Base-by-base conservation (phyloP, 37 sponge, comb jelly and placozoan genomes). In the Amphimedon queenslandica region DNA sequence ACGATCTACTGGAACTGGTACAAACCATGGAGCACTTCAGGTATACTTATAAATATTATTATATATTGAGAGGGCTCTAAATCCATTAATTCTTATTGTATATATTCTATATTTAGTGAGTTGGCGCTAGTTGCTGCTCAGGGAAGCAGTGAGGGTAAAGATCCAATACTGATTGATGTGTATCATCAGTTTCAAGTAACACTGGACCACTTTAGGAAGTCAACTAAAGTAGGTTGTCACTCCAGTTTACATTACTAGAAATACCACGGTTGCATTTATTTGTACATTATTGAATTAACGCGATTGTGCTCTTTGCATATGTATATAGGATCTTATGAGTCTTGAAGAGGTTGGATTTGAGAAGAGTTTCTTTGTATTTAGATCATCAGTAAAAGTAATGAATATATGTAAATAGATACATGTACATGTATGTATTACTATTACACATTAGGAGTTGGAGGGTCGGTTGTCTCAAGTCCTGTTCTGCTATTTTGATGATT, bases 1-100 rank as follows among this genome's bases (percentile, higher is more conserved):
- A 95, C 74, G 96, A 95, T 56, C 71, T 92, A 34, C 74, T 88
- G 64, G 96, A 95, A 33, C 78, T 95, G 0, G 87, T 91, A 29
- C 86, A 89, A 51, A 95, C 96, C 1, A 68, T 81, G 25, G 81
- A 71, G 5, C 92, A 95, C 69, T 95, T 95, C 82, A 75, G 75
- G 89, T 87, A 40, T 13, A 66, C 76, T 13, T 28, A 70, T 0
- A 8, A 25, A 13, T 18, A 18, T 8, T 47, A 47, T 47, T 47
- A 47, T 18, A n/a, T n/a, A n/a, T n/a, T n/a, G n/a, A n/a, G n/a
- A n/a, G n/a, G n/a, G n/a, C n/a, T n/a, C n/a, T n/a, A n/a, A n/a
- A n/a, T n/a, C n/a, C n/a, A n/a, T n/a, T n/a, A n/a, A n/a, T n/a
- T n/a, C n/a, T n/a, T n/a, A n/a, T n/a, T n/a, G n/a, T n/a, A n/a